Percentiles rank a stretch among this genome's conserved stretches.
phyloP scores from a whole-genome alignment of 2,113 vertebrate species.

The Raphicerus campestris region DNA sequence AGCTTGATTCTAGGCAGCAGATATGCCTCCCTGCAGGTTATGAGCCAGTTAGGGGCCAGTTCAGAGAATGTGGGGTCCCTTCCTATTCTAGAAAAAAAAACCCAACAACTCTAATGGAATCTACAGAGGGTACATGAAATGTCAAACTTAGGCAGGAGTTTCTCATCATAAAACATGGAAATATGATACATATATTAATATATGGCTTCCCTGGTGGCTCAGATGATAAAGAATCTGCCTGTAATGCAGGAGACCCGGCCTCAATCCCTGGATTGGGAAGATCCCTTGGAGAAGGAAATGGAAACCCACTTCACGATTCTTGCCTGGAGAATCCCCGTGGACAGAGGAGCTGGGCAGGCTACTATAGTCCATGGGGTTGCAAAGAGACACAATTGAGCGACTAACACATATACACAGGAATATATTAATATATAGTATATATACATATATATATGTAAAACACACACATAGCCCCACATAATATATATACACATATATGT shows the following conservation, averaged over 20 bases:
- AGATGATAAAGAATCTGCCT: background rate
- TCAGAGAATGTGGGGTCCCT: background rate
- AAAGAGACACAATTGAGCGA: fast-evolving
- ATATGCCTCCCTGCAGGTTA: background rate
- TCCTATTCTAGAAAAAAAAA: background rate
- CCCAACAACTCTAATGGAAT: background rate
- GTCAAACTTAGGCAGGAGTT: background rate
- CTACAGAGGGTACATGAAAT: background rate
- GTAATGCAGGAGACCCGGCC: background rate
- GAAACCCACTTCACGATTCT: background rate
- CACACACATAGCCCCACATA: background rate
- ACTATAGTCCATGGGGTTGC: background rate
- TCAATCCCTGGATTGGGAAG: background rate
- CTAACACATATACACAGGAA: background rate
- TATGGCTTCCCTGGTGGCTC: background rate
- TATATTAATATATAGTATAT: background rate
- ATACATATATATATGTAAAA: background rate
- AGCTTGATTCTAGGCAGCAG: background rate
- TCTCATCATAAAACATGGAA: background rate
- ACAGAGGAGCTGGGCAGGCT: background rate
- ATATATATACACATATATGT: background rate
- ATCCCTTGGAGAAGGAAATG: background rate
- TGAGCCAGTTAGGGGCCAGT: background rate
- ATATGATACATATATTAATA: background rate
- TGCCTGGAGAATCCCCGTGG: background rate